These are phyloP conservation scores for Cantharis lateralis DNA, from an alignment of 2,888 invertebrate genomes.

Conservation along the genomic window DNA sequence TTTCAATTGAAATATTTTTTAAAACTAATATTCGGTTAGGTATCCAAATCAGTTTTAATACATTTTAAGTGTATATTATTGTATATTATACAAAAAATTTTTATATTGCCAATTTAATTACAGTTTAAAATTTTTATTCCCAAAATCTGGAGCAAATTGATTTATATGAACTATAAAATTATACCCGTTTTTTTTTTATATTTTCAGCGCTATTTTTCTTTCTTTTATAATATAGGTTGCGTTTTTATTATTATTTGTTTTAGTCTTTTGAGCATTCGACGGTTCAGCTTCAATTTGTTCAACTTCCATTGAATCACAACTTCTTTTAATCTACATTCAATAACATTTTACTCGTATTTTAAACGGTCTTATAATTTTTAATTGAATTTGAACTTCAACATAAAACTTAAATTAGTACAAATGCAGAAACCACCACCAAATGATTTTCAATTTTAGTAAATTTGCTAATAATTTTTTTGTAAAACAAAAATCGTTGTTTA, in stretches of 20 bases:
- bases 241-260: background rate
- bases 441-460: background rate
- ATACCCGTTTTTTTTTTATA: background rate
- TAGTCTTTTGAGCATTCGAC: background rate
- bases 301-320: background rate
- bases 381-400: background rate
- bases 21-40: too few species aligned
- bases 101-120: background rate
- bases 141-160: background rate
- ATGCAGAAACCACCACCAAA: background rate
- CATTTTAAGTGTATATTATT: too few species aligned
- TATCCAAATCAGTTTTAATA: too few species aligned
- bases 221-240: background rate
- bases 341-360: background rate
- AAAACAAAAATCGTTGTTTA: background rate
- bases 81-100: too few species aligned
- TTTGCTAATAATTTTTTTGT: background rate
- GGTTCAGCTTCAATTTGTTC: background rate
- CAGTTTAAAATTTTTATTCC: background rate
- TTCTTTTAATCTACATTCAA: background rate
- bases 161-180: background rate
- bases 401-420: background rate
- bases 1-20: too few species aligned
- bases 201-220: background rate
- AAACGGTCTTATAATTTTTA: background rate